A percentile compares a stretch with the other conserved stretches of the same genome.
phyloP scores from a whole-genome alignment of 2,113 vertebrate species.

The Forbesichthys papilliferus region DNA sequence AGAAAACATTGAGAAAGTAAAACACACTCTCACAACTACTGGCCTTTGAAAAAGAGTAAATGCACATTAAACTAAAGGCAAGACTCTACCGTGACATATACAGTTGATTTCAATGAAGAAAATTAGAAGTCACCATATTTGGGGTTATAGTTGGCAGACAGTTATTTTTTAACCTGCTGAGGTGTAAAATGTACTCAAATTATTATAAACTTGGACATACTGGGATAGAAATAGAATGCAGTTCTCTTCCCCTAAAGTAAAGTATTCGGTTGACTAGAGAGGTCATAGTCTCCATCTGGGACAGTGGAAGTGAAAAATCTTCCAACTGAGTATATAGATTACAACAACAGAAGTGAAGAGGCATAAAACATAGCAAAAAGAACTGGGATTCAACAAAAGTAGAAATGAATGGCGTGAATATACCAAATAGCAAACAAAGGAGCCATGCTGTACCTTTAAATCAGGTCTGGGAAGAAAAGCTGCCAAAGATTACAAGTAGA shows the following conservation, averaged over 20 bases:
- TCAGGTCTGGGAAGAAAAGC: no score
- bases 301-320: conserved; percentile 8
- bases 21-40: not conserved
- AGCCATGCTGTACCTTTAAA: no score
- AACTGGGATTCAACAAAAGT: not conserved
- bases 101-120: no score
- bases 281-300: conserved; percentile 33
- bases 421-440: not conserved
- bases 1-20: not conserved
- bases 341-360: not conserved
- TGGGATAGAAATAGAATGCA: not conserved
- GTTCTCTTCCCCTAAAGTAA: conserved; percentile 23
- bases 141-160: no score
- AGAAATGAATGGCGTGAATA: not conserved
- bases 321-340: conserved; percentile 15
- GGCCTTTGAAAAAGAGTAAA: no score
- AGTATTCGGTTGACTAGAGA: conserved; percentile 19
- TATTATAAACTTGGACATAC: not conserved
- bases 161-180: no score
- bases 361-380: not conserved
- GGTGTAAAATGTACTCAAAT: not conserved
- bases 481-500: no score
- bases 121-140: no score
- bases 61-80: no score
- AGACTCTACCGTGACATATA: no score